A percentile compares a stretch with the other conserved stretches of the same genome.
Conservation (phyloP, 1,140 invertebrate genomes). For the Drosophila ananassae region DNA sequence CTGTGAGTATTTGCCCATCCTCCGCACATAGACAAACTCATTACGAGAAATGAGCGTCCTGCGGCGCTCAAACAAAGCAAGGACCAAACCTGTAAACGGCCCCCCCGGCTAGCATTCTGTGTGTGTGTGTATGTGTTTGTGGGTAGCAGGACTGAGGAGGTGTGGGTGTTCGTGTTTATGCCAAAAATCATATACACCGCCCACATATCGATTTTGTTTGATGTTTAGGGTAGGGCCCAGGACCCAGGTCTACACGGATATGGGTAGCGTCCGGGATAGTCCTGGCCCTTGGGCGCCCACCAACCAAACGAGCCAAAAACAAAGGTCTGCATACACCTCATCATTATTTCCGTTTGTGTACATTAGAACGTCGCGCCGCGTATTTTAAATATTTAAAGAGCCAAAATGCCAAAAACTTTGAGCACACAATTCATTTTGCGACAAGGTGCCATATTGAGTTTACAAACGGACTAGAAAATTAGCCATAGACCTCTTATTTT, state of each 20-base stretch:
- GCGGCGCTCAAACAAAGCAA: constrained; percentile 79
- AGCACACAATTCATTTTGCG: constrained; percentile 7
- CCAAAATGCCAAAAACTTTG: constrained; percentile 59
- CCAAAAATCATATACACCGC: constrained; percentile 73
- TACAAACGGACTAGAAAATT: not conserved
- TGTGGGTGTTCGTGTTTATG: constrained; percentile 64
- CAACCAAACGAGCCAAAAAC: constrained; percentile 29
- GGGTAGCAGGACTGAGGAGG: constrained; percentile 16
- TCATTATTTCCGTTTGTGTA: constrained; percentile 64
- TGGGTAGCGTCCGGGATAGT: constrained; percentile 34
- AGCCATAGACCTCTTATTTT: not conserved
- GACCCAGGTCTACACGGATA: constrained; percentile 17
- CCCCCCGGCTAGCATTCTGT: constrained; percentile 38
- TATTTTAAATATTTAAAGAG: constrained; percentile 79
- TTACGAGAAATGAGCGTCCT: constrained; percentile 81
- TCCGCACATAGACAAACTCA: constrained; percentile 70
- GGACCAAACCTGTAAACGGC: constrained; percentile 49
- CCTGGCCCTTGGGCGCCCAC: constrained; percentile 36
- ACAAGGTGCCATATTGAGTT: constrained; percentile 34
- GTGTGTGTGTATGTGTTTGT: constrained; percentile 24
- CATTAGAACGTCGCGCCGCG: constrained; percentile 48
- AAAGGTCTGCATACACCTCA: constrained; percentile 45
- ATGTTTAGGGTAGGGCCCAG: constrained; percentile 62
- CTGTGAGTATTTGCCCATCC: constrained; percentile 32
- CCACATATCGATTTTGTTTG: constrained; percentile 80